A percentile compares a stretch with the other conserved stretches of the same genome.
Evolutionary conservation across 2,113 vertebrate species (phyloP).

Genomic region (Siniperca knerii): DNA sequence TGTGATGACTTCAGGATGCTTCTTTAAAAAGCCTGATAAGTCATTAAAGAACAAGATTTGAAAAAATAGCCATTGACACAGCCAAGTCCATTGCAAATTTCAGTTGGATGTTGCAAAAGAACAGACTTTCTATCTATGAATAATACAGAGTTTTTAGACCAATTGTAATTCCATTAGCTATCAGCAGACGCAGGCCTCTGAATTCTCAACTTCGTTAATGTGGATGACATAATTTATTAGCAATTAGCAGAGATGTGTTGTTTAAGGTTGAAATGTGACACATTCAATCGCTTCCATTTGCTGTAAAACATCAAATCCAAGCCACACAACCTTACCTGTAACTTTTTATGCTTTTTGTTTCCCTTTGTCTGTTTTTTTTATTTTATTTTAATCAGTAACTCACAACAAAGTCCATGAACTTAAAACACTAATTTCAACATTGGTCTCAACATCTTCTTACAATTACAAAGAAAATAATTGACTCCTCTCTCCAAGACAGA

Average conservation of each 20-base stretch:
- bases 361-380: not conserved
- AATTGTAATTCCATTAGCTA: slow-evolving; percentile 34
- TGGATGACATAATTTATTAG: slow-evolving; percentile 75
- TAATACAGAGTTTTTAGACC: not conserved
- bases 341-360: not conserved
- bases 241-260: slow-evolving; percentile 75
- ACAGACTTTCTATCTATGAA: not conserved
- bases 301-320: not conserved
- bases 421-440: not conserved
- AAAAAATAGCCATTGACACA: not conserved
- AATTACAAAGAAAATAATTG: not conserved
- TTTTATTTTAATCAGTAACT: not conserved
- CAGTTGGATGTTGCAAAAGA: not conserved
- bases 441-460: not conserved
- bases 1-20: not conserved
- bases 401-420: not conserved
- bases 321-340: not conserved
- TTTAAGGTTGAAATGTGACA: slow-evolving; percentile 70
- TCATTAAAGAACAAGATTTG: slow-evolving; percentile 8
- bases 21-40: not conserved
- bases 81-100: not conserved
- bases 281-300: slow-evolving; percentile 32
- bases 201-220: slow-evolving; percentile 60
- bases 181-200: slow-evolving; percentile 49
- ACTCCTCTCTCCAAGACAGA: not conserved